Evolutionary conservation across 1,140 invertebrate species (phyloP), one percentile per base, ranked within the genome.

Genomic region (Psix sp.): DNA sequence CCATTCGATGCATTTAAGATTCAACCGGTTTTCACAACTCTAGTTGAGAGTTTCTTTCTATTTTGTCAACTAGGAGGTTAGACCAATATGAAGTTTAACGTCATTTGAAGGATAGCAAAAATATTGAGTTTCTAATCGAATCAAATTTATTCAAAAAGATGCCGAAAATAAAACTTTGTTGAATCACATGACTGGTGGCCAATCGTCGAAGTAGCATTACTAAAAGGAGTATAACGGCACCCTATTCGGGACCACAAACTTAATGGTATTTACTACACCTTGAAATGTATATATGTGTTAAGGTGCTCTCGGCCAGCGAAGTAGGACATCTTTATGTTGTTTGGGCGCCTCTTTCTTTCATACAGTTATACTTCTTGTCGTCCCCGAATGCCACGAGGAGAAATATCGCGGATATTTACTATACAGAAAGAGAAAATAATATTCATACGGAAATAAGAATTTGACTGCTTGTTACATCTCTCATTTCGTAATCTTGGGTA

Each of bases 211-310:
- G 62, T 63, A 21, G 68, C 43, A 70, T 42, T 54, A 60, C 68
- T 51, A 71, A 70, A 60, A 70, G 49, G 57, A 49, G 16, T 59
- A 54, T 78, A 78, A 78, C 74, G 77, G 77, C 70, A 76, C 62
- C 38, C 63, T 63, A 52, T 57, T 52, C 29, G 59, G 56, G 39
- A 63, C 57, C 71, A 59, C 57, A 39, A 18, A 51, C 51, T 52
- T 54, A 74, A 72, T 70, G 74, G 56, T 67, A 74, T 73, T 70
- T 66, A 74, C 57, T 76, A 73, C 59, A 75, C 52, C 56, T 57
- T 49, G 49, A 74, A 45, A 45, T 70, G 42, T 51, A 16, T 60
- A 52, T 59, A 72, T 60, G 54, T 67, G 48, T 67, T 62, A 63
- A 74, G 63, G 43, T 56, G 52, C 46, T 73, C 63, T 56, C 42